Percentiles rank a stretch among this genome's conserved stretches.
These are phyloP conservation scores for Pantelozetes paolii DNA, from an alignment of 2,888 invertebrate species.

Conservation along the genomic window DNA sequence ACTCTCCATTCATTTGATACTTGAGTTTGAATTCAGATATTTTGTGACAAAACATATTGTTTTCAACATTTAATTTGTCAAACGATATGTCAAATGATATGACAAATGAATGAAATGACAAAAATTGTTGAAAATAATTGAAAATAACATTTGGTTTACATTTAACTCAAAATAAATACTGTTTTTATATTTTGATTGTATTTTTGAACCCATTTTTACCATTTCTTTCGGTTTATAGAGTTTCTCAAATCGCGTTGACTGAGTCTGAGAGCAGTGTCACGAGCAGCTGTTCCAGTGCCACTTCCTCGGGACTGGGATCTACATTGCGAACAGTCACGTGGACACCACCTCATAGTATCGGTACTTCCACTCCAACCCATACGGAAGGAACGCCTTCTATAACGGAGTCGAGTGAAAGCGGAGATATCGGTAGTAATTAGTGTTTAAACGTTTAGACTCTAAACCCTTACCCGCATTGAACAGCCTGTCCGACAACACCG, in stretches of 20 bases:
- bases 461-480: background rate
- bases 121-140: too few species aligned
- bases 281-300: conserved; percentile 47
- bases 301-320: conserved; percentile 48
- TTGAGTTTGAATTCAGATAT: too few species aligned
- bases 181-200: too few species aligned
- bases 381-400: conserved; percentile 97
- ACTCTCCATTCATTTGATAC: too few species aligned
- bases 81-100: too few species aligned
- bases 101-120: too few species aligned
- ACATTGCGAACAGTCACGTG: conserved; percentile 48
- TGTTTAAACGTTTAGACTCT: background rate
- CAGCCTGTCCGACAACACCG: conserved; percentile 48
- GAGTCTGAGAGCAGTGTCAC: conserved; percentile 48
- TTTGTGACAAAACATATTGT: too few species aligned
- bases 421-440: conserved; percentile 48
- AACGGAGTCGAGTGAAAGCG: conserved; percentile 83
- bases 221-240: conserved; percentile 45
- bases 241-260: conserved; percentile 47
- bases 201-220: too few species aligned
- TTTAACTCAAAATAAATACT: too few species aligned
- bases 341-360: conserved; percentile 53
- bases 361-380: conserved; percentile 80
- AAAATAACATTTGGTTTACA: too few species aligned
- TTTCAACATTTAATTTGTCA: too few species aligned